phyloP scores from a whole-genome alignment of 1,140 invertebrate species.

The Trichoplusia ni region DNA sequence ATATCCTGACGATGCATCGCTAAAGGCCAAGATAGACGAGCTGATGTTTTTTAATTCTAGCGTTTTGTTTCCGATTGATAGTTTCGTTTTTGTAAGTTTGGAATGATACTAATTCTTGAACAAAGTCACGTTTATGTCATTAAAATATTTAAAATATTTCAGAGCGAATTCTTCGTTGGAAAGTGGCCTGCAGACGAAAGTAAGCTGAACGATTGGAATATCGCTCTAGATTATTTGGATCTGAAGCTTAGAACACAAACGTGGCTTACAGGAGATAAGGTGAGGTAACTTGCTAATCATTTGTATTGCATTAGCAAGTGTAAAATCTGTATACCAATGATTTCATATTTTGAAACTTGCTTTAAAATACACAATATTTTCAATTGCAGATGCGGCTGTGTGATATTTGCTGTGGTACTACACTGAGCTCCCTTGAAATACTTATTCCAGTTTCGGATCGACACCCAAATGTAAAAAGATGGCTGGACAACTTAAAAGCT shows the following conservation, averaged over 20 bases:
- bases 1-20: conserved; percentile 46
- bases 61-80: conserved; percentile 63
- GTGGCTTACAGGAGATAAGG: conserved; percentile 60
- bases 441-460: conserved; percentile 45
- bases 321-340: no score
- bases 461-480: conserved; percentile 47
- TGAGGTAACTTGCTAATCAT: conserved; percentile 22
- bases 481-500: conserved; percentile 54
- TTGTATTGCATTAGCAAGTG: background rate
- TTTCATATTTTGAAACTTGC: no score
- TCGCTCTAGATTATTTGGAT: conserved; percentile 56
- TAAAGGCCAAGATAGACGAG: conserved; percentile 51
- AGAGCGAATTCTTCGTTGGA: conserved; percentile 59
- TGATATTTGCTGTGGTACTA: conserved; percentile 58
- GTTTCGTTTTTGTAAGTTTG: conserved; percentile 57
- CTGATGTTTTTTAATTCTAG: conserved; percentile 63
- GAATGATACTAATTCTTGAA: no score
- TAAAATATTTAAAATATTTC: conserved; percentile 32
- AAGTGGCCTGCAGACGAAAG: conserved; percentile 42
- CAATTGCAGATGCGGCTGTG: conserved; percentile 59
- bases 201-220: conserved; percentile 51
- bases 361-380: background rate
- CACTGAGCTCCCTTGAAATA: conserved; percentile 53
- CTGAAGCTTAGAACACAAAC: conserved; percentile 35
- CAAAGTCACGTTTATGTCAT: no score